These are phyloP conservation scores for Epizoanthus ramosus DNA, from an alignment of 92 coral and sea anemone species.

Conservation along the genomic window DNA sequence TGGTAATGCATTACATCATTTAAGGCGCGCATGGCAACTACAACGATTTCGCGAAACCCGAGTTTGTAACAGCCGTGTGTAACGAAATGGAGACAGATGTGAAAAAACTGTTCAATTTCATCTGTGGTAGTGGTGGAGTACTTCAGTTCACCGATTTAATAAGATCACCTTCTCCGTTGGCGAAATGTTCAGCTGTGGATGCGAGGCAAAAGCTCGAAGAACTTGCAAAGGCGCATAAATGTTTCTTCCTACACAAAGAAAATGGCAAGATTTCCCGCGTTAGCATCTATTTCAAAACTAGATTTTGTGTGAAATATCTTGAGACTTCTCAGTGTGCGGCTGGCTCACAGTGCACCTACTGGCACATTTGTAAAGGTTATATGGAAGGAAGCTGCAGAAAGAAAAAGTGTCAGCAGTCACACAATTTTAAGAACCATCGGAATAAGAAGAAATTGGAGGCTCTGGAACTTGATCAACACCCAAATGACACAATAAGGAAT, in stretches of 20 bases:
- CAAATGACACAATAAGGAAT: conserved; percentile 15
- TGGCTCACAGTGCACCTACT: conserved; percentile 26
- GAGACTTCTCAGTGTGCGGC: neutral
- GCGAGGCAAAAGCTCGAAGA: neutral
- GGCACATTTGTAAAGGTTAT: conserved; percentile 56
- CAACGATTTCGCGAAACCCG: too few relatives aligned
- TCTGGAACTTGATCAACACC: conserved; percentile 31
- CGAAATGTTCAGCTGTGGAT: neutral
- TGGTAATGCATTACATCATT: too few relatives aligned
- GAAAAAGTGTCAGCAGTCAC: conserved; percentile 45
- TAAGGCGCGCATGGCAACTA: too few relatives aligned
- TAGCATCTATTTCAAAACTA: neutral
- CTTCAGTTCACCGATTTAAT: neutral
- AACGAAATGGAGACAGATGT: neutral
- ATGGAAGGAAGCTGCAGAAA: conserved; percentile 46
- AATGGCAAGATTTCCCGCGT: neutral
- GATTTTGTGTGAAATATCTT: neutral
- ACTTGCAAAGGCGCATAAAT: neutral
- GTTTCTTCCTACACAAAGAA: neutral
- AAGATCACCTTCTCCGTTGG: neutral
- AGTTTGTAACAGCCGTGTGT: neutral
- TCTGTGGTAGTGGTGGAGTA: conserved; percentile 4
- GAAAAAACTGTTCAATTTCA: neutral
- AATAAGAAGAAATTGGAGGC: conserved; percentile 25
- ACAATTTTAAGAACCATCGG: conserved; percentile 42